Percentiles rank a stretch among this genome's conserved stretches.
phyloP scores from a whole-genome alignment of 2,888 invertebrate genomes.

The Vannuccia rotundouncinata region DNA sequence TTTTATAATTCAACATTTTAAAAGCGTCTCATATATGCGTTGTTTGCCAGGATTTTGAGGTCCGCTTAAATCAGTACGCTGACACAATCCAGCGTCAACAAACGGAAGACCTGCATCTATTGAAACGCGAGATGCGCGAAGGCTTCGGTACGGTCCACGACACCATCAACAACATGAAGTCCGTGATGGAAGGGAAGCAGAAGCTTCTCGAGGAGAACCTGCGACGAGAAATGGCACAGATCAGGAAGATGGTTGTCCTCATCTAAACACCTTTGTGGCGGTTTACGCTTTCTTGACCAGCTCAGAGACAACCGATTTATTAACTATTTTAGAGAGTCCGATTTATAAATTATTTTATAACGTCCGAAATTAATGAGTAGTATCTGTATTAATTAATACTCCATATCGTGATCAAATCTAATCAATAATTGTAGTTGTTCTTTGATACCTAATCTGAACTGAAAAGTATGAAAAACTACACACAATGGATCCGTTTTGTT shows the following conservation, averaged over 20 bases:
- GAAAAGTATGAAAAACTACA: no score
- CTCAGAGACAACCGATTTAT: no score
- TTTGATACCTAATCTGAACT: no score
- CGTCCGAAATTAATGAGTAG: no score
- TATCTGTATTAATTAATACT: no score
- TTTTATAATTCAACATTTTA: no score
- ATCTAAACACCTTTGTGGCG: conserved; percentile 44
- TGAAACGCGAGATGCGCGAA: conserved; percentile 52
- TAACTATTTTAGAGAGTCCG: no score
- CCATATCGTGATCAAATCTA: no score
- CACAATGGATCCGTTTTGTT: no score
- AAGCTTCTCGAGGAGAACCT: conserved; percentile 54
- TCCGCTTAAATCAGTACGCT: conserved; percentile 28
- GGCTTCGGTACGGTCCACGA: conserved; percentile 55
- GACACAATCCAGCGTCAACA: conserved; percentile 39
- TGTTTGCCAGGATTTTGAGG: conserved; percentile 38
- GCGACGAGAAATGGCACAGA: conserved; percentile 53
- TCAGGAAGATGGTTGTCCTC: conserved; percentile 55
- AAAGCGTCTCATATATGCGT: no score
- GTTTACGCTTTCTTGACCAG: conserved; percentile 46
- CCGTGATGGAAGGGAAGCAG: conserved; percentile 53
- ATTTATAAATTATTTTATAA: no score
- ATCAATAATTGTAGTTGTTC: no score
- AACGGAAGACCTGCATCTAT: conserved; percentile 47
- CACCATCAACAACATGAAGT: conserved; percentile 53